phyloP scores from a whole-genome alignment of 1,140 invertebrate species.

The Coptotermes formosanus region DNA sequence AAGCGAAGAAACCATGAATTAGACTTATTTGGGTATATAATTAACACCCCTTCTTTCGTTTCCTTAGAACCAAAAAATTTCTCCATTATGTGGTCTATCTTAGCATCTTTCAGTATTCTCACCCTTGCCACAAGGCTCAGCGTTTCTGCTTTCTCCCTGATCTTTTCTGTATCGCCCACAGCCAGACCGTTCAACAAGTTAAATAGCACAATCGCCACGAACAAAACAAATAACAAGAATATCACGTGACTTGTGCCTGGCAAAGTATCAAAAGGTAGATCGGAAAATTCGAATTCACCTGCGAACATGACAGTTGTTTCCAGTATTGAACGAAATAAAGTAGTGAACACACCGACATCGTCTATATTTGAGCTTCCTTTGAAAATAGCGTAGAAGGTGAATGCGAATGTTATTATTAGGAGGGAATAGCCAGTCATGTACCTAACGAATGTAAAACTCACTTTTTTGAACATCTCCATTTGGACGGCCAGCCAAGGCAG shows the following conservation, averaged over 20 bases:
- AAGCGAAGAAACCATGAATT: not conserved
- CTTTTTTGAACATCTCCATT: slow-evolving; percentile 74
- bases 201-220: slow-evolving; percentile 75
- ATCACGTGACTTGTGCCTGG: slow-evolving; percentile 67
- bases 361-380: slow-evolving; percentile 22
- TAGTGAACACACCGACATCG: not conserved
- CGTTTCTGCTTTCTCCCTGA: slow-evolving; percentile 71
- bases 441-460: slow-evolving; percentile 73
- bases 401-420: slow-evolving; percentile 62
- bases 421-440: slow-evolving; percentile 75
- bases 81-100: not conserved
- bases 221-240: slow-evolving; percentile 74
- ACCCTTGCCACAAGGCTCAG: slow-evolving; percentile 68
- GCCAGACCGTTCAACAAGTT: slow-evolving; percentile 79
- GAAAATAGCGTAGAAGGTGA: slow-evolving; percentile 42
- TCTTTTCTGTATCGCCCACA: slow-evolving; percentile 73
- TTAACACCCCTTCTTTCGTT: too few relatives aligned
- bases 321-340: slow-evolving; percentile 63
- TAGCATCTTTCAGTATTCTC: slow-evolving; percentile 52
- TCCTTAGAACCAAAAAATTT: not conserved
- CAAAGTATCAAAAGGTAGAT: slow-evolving; percentile 65
- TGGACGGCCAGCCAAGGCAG: slow-evolving; percentile 69
- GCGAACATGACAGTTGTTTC: slow-evolving; percentile 82
- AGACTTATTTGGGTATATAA: not conserved
- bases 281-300: slow-evolving; percentile 73